Evolutionary conservation across 2,888 invertebrate genomes (phyloP).

Genomic region (Trilocha varians): DNA sequence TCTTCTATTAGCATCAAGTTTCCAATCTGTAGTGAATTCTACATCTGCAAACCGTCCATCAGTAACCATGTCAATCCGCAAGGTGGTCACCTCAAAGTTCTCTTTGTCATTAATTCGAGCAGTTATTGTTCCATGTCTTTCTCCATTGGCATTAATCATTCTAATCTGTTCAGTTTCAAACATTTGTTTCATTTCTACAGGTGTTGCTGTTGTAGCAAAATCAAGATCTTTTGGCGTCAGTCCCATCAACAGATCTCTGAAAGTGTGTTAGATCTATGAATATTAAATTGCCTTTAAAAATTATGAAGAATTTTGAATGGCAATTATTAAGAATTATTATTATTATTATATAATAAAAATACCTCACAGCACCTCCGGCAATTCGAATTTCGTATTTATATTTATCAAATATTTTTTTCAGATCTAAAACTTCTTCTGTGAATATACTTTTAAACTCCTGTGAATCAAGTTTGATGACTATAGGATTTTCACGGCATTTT

Average conservation of each 20-base stretch:
- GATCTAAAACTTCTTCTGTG: conserved; percentile 81
- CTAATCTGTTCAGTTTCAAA: conserved; percentile 87
- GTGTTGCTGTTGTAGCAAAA: conserved; percentile 98
- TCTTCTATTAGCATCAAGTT: conserved; percentile 93
- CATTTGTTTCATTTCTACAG: conserved; percentile 95
- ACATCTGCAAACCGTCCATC: conserved; percentile 98
- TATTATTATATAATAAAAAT: conserved; percentile 17
- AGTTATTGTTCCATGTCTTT: conserved; percentile 97
- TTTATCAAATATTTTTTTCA: conserved; percentile 84
- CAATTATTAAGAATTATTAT: conserved; percentile 1
- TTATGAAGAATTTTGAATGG: background rate
- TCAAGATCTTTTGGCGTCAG: conserved; percentile 92
- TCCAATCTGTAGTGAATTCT: conserved; percentile 93
- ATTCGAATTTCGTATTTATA: conserved; percentile 90
- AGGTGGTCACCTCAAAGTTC: conserved; percentile 95
- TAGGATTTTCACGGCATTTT: conserved; percentile 72
- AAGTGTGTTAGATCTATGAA: background rate
- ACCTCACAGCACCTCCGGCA: conserved; percentile 97
- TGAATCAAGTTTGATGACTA: conserved; percentile 80
- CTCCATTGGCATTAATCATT: conserved; percentile 93
- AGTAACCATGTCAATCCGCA: conserved; percentile 91
- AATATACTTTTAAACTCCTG: conserved; percentile 85
- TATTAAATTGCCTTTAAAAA: background rate
- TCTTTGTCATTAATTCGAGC: conserved; percentile 94
- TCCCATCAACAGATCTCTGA: conserved; percentile 84